A percentile compares a stretch with the other conserved stretches of the same genome.
Evolutionary conservation across 2,888 invertebrate species (phyloP).

Genomic region (Eudasyphora cyanicolor): DNA sequence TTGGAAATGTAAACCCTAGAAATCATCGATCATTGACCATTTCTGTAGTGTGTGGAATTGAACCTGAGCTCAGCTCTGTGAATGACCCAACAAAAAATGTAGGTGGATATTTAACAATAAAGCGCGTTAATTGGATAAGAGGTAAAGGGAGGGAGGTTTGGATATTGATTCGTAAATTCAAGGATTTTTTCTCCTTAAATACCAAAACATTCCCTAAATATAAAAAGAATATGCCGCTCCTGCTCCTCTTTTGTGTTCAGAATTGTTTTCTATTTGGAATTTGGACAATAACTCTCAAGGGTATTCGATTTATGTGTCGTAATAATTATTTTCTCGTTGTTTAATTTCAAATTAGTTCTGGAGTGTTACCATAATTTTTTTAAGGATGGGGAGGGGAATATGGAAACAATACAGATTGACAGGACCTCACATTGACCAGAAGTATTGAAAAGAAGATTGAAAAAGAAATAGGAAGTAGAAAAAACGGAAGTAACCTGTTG

Average conservation of each 20-base stretch:
- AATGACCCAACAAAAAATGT: constrained; percentile 40
- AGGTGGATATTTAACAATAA: constrained; percentile 56
- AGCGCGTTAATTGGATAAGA: constrained; percentile 58
- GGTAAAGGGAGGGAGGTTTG: background rate
- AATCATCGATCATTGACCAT: constrained; percentile 14
- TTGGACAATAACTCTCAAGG: constrained; percentile 14
- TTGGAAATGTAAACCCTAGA: background rate
- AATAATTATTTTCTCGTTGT: constrained; percentile 25
- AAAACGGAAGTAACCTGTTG: constrained; percentile 18
- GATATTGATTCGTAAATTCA: background rate
- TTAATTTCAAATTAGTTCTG: constrained; percentile 50
- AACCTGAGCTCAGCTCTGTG: no score
- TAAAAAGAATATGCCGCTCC: background rate
- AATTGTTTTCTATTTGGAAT: background rate
- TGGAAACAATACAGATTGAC: background rate
- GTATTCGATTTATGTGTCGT: constrained; percentile 11
- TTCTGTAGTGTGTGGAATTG: background rate
- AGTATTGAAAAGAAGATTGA: background rate
- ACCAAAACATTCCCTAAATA: background rate
- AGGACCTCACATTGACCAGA: constrained; percentile 56
- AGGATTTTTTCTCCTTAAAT: background rate
- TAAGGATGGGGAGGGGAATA: background rate
- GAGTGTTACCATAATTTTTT: constrained; percentile 15
- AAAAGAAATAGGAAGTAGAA: background rate
- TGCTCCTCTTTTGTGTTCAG: background rate